Evolutionary conservation across 1,140 invertebrate genomes (phyloP).

Genomic region (Globodera rostochiensis): DNA sequence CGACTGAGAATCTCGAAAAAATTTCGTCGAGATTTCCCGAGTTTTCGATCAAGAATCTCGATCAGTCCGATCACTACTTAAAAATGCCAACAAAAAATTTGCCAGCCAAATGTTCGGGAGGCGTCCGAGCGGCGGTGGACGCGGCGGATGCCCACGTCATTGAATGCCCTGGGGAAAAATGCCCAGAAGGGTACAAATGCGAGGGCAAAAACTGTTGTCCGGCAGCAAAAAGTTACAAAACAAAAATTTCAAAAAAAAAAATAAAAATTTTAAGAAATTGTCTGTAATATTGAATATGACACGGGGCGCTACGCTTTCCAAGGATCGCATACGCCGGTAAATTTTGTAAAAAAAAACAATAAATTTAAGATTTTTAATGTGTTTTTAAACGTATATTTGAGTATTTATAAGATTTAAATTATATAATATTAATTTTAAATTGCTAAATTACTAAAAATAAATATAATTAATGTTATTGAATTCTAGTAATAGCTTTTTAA

Average conservation of each 20-base stretch:
- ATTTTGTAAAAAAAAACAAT: conserved; percentile 36
- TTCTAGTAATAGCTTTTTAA: too few relatives aligned
- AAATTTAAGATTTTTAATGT: too few relatives aligned
- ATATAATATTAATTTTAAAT: too few relatives aligned
- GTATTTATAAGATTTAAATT: too few relatives aligned
- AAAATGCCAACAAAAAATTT: conserved; percentile 17
- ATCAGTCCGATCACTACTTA: too few relatives aligned
- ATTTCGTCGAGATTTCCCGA: too few relatives aligned
- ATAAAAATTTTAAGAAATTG: conserved; percentile 47
- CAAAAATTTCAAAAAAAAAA: conserved; percentile 4
- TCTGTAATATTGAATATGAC: conserved; percentile 58
- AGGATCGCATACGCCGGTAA: conserved; percentile 56
- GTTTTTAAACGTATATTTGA: too few relatives aligned
- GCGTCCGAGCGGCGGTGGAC: conserved; percentile 60
- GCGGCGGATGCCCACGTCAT: conserved; percentile 35
- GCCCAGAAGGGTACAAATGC: conserved; percentile 60
- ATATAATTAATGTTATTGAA: too few relatives aligned
- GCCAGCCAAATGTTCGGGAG: conserved; percentile 56
- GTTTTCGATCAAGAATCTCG: not conserved
- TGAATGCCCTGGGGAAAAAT: conserved; percentile 41
- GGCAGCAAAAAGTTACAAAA: conserved; percentile 53
- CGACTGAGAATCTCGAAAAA: too few relatives aligned
- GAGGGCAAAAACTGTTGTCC: conserved; percentile 56
- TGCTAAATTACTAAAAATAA: too few relatives aligned
- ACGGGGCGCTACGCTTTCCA: conserved; percentile 56